Evolutionary conservation across 2,888 invertebrate genomes (phyloP).

Genomic region (Aporophyla nigra): DNA sequence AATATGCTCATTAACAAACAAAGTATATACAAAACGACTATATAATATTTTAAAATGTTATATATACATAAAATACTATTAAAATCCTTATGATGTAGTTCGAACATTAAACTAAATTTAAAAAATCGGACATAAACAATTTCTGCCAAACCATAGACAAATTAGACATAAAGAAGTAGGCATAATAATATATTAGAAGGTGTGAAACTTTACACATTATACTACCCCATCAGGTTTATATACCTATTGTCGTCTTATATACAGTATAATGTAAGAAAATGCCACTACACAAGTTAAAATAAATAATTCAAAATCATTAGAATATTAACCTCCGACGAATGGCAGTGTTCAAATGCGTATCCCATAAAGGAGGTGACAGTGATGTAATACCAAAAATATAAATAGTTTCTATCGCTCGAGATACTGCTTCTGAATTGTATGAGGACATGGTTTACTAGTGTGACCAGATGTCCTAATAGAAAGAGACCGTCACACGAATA

Average conservation of each 20-base stretch:
- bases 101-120: constrained; percentile 66
- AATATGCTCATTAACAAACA: constrained; percentile 69
- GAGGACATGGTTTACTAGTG: not conserved
- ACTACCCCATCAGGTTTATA: constrained; percentile 52
- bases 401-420: not conserved
- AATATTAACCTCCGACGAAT: constrained; percentile 39
- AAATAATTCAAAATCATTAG: constrained; percentile 42
- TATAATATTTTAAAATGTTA: constrained; percentile 68
- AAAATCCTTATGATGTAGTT: constrained; percentile 73
- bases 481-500: not conserved
- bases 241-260: constrained; percentile 48
- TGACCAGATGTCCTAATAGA: not conserved
- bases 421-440: not conserved
- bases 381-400: not conserved
- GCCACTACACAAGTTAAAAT: constrained; percentile 48
- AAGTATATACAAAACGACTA: constrained; percentile 69
- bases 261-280: constrained; percentile 50
- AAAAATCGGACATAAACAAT: constrained; percentile 59
- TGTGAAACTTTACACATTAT: constrained; percentile 59
- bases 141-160: constrained; percentile 54
- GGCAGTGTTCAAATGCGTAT: constrained; percentile 11
- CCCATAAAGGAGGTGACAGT: not conserved
- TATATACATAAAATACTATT: constrained; percentile 73
- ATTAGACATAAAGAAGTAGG: constrained; percentile 43
- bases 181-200: constrained; percentile 48